Conservation (phyloP, 2,888 invertebrate genomes). For the Pseudoips prasinana region DNA sequence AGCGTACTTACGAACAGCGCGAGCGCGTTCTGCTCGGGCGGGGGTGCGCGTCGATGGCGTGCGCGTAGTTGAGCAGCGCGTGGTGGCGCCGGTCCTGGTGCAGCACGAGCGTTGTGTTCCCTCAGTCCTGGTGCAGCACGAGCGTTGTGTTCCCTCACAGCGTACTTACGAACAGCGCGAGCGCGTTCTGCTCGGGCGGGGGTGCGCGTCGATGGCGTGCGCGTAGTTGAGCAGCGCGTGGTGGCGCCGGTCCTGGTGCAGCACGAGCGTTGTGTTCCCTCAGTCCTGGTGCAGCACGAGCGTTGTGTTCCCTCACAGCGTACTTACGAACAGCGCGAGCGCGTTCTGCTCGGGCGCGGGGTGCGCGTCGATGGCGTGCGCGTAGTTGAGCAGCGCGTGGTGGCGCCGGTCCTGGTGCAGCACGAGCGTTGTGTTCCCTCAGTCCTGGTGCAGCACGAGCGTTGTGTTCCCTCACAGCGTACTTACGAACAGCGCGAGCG, state of each 20-base stretch:
- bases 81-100: conserved; percentile 96
- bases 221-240: conserved; percentile 95
- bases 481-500: conserved; percentile 90
- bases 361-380: conserved; percentile 89
- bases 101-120: conserved; percentile 85
- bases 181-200: conserved; percentile 89
- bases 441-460: conserved; percentile 88
- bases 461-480: no score
- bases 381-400: conserved; percentile 94
- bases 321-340: conserved; percentile 89
- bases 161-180: conserved; percentile 88
- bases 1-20: conserved; percentile 87
- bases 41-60: conserved; percentile 88
- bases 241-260: conserved; percentile 94
- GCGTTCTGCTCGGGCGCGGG: conserved; percentile 89
- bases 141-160: no score
- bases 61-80: conserved; percentile 93
- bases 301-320: no score
- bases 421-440: conserved; percentile 84
- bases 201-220: conserved; percentile 88
- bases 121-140: conserved; percentile 87
- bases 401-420: conserved; percentile 95
- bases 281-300: conserved; percentile 90
- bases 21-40: conserved; percentile 89
- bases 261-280: conserved; percentile 88